Conservation (phyloP, 2,113 vertebrate genomes). For the Pterocles gutturalis region DNA sequence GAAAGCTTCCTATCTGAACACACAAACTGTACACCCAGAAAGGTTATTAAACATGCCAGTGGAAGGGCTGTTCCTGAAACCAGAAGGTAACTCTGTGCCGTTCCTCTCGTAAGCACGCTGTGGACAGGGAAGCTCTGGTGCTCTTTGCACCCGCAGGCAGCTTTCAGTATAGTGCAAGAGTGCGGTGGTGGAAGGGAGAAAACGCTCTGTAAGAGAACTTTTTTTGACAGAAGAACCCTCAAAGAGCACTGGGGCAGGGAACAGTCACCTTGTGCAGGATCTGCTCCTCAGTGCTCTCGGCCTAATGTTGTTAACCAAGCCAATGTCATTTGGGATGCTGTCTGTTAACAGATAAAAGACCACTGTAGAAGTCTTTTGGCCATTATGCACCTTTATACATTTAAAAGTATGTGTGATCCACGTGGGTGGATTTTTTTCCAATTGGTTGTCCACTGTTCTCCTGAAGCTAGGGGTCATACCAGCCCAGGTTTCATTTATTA, state of each 20-base stretch:
- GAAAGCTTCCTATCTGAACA: conserved; percentile 23
- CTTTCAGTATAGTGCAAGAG: neutral
- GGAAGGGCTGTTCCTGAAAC: neutral
- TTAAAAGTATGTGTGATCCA: neutral
- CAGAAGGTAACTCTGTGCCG: neutral
- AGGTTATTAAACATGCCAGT: neutral
- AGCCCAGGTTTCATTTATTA: neutral
- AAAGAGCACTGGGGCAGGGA: neutral
- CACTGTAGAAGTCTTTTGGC: neutral
- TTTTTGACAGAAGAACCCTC: neutral
- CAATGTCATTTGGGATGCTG: neutral
- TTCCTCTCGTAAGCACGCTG: neutral
- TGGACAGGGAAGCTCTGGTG: neutral
- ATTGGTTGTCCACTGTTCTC: neutral
- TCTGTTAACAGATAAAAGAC: neutral
- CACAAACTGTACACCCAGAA: neutral
- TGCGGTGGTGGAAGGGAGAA: accelerated
- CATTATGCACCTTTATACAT: neutral
- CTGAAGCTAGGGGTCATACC: neutral
- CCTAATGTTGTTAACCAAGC: neutral
- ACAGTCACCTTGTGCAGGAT: neutral
- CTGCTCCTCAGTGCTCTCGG: neutral
- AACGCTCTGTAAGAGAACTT: neutral
- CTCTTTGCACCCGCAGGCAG: neutral
- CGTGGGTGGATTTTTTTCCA: neutral